Evolutionary conservation across 1,140 invertebrate genomes (phyloP), one percentile per base, ranked within the genome.

Genomic region (Halictus rubicundus): DNA sequence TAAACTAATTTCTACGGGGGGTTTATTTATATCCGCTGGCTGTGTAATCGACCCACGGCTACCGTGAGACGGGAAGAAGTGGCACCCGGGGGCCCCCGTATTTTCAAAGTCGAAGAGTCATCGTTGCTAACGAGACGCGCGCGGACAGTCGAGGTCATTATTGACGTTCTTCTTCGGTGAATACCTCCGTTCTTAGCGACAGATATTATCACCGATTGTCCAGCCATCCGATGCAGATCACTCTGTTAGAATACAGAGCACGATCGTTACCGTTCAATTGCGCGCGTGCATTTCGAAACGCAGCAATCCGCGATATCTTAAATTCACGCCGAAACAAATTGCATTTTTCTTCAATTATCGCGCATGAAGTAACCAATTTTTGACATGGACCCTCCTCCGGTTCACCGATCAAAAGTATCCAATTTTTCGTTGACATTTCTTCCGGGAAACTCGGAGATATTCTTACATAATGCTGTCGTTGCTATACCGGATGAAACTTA

Each of bases 91-190:
- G 77, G 64, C 54, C 68, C 52, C 14, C 54, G 54, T 65, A 46
- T 64, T 66, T 84, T 32, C 27, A 89, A 89, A 88, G 72, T 88
- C 73, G 82, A 86, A 87, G 78, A 92, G 90, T 92, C 91, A 92
- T 89, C 87, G 85, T 86, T 72, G 73, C 86, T 91, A 92, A 92
- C 90, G 88, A 92, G 89, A 82, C 69, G 75, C 49, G 75, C 49
- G 76, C 80, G 76, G 84, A 86, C 75, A 83, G 70, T 63, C 81
- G 75, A 74, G 46, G 73, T 61, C 76, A 61, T 79, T 82, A 82
- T 82, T 79, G 84, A 86, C 85, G 81, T 86, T 82, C 81, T 74
- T 72, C 76, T 52, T 66, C 71, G 72, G 81, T 83, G 84, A 82
- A 86, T 78, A 74, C 69, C 81, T 78, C 83, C 85, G 84, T 65